Evolutionary conservation across 2,113 vertebrate genomes (phyloP).

Genomic region (Alaudala cheleensis): DNA sequence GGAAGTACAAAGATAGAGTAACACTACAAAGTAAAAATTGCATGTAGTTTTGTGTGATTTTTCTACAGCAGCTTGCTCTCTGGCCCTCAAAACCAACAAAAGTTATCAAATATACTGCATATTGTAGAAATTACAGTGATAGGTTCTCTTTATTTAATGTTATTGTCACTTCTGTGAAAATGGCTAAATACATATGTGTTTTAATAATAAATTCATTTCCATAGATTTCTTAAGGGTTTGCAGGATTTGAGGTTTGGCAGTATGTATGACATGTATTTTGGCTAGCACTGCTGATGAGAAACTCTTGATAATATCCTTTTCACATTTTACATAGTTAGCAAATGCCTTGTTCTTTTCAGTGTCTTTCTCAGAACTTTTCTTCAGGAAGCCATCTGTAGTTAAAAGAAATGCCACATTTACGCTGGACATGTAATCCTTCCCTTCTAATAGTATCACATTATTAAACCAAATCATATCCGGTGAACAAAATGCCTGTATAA

Average conservation of each 20-base stretch:
- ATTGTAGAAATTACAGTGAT: neutral
- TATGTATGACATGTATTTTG: rapidly evolving
- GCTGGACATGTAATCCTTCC: neutral
- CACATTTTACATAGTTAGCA: neutral
- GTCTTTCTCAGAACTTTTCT: neutral
- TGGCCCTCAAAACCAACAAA: neutral
- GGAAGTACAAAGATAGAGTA: neutral
- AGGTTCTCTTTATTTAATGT: neutral
- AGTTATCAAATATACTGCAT: neutral
- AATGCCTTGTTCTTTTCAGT: neutral
- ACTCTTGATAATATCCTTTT: neutral
- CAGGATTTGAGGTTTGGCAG: neutral
- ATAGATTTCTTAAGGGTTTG: neutral
- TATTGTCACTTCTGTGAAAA: neutral
- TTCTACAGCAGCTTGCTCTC: neutral
- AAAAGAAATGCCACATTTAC: neutral
- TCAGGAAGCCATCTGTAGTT: neutral
- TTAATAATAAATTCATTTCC: neutral
- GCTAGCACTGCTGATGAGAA: neutral
- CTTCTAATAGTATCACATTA: neutral
- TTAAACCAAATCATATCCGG: neutral
- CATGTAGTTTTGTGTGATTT: neutral
- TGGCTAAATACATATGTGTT: neutral
- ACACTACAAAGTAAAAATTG: neutral
- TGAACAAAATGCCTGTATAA: neutral